Conservation (phyloP, 2,113 vertebrate genomes). For the Acrocephalus arundinaceus region DNA sequence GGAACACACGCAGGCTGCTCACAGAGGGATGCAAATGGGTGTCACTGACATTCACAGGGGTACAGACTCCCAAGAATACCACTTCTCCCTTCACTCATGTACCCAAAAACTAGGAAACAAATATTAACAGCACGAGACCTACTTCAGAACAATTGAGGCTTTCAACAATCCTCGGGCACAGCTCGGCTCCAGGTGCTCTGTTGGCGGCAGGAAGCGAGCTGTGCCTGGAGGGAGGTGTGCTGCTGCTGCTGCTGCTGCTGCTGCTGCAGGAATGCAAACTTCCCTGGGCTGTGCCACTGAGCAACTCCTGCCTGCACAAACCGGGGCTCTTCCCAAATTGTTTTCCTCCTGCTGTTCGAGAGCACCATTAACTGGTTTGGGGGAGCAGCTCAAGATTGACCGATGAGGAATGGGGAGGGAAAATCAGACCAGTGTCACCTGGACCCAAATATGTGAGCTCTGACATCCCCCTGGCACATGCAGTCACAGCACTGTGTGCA, state of each 20-base stretch:
- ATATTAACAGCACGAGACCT: not conserved
- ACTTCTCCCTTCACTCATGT: not conserved
- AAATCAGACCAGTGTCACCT: not conserved
- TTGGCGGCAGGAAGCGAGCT: not conserved
- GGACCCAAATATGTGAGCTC: fast-evolving
- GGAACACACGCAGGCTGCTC: constrained; percentile 4
- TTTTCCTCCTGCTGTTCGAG: not conserved
- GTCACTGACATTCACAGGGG: not conserved
- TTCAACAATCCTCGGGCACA: not conserved
- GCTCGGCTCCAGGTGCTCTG: not conserved
- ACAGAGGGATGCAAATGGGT: not conserved
- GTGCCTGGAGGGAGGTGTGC: not conserved
- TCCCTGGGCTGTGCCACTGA: not conserved
- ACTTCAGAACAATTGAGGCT: not conserved
- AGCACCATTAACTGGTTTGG: not conserved
- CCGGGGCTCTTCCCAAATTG: not conserved
- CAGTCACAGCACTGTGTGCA: not conserved
- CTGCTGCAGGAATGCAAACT: not conserved
- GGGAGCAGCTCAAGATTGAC: not conserved
- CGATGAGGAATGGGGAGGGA: fast-evolving
- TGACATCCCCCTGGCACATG: fast-evolving
- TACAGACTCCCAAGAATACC: not conserved
- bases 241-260: not conserved
- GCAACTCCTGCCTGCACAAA: not conserved
- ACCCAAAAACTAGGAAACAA: constrained; percentile 4